These are phyloP conservation scores for Podotricha telesiphe DNA, from an alignment of 2,888 invertebrate genomes.

Conservation along the genomic window DNA sequence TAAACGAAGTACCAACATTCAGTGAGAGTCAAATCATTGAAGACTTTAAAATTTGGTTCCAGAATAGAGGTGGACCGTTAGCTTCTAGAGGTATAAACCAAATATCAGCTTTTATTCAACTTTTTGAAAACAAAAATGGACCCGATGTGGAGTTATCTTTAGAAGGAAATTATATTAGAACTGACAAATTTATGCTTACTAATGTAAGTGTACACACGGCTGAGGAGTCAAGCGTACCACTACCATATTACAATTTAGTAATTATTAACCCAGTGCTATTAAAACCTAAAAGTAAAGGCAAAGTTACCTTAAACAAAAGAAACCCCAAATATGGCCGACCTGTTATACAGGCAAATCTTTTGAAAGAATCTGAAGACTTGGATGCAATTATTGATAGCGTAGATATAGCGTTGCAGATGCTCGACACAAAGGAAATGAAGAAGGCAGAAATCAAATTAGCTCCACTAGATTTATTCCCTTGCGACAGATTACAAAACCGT, in stretches of 20 bases:
- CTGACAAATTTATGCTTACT: slow-evolving; percentile 76
- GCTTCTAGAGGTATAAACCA: slow-evolving; percentile 77
- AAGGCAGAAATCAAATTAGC: slow-evolving; percentile 74
- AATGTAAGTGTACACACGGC: slow-evolving; percentile 71
- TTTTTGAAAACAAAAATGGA: slow-evolving; percentile 72
- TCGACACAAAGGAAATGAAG: slow-evolving; percentile 76
- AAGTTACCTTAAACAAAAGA: slow-evolving; percentile 70
- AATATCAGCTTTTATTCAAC: slow-evolving; percentile 74
- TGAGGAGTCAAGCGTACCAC: slow-evolving; percentile 71
- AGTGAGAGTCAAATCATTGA: slow-evolving; percentile 66
- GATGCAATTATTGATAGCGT: slow-evolving; percentile 75
- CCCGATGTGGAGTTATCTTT: slow-evolving; percentile 74
- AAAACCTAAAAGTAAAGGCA: slow-evolving; percentile 75
- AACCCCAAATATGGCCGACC: slow-evolving; percentile 79
- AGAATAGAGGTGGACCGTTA: slow-evolving; percentile 67
- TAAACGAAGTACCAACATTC: slow-evolving; percentile 65
- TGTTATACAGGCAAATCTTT: slow-evolving; percentile 73
- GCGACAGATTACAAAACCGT: slow-evolving; percentile 71
- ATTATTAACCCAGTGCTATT: slow-evolving; percentile 72
- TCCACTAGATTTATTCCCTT: slow-evolving; percentile 74
- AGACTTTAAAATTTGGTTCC: slow-evolving; percentile 78
- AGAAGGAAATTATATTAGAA: slow-evolving; percentile 75
- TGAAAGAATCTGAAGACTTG: slow-evolving; percentile 76
- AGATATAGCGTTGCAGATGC: slow-evolving; percentile 73
- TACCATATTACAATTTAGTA: slow-evolving; percentile 75